Percentiles rank a stretch among this genome's conserved stretches.
Conservation (phyloP, 2,797 vertebrate species). For the Semotilus atromaculatus region DNA sequence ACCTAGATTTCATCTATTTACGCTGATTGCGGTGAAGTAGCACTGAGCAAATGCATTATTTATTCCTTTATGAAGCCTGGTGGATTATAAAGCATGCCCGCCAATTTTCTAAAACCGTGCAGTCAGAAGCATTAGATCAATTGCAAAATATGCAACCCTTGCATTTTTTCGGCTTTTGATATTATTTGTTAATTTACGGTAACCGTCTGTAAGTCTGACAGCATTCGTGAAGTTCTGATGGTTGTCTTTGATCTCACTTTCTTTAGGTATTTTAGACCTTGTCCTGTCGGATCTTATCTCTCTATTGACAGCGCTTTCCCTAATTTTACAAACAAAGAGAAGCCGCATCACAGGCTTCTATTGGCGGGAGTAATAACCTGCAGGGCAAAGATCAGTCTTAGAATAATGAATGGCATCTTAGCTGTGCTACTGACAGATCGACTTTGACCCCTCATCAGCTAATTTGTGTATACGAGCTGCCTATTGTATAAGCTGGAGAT, state of each 20-base stretch:
- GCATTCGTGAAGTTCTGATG: slow-evolving; percentile 24
- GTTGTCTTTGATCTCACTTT: slow-evolving; percentile 29
- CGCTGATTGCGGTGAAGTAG: slow-evolving; percentile 15
- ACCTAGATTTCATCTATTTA: slow-evolving; percentile 30
- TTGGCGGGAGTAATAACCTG: slow-evolving; percentile 36
- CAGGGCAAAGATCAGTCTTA: slow-evolving; percentile 24
- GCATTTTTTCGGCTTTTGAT: not conserved
- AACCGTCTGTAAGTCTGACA: not conserved
- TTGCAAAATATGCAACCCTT: slow-evolving; percentile 47
- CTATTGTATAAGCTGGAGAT: not conserved
- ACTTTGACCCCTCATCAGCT: not conserved
- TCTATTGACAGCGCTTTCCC: not conserved
- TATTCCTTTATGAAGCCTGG: slow-evolving; percentile 52
- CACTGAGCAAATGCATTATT: slow-evolving; percentile 58
- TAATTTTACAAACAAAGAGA: slow-evolving; percentile 2
- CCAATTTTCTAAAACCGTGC: slow-evolving; percentile 52
- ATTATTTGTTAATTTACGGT: slow-evolving; percentile 20
- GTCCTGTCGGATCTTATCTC: slow-evolving; percentile 13
- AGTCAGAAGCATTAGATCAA: slow-evolving; percentile 53
- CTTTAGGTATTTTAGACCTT: not conserved
- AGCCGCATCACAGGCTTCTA: slow-evolving; percentile 13
- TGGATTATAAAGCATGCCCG: slow-evolving; percentile 58
- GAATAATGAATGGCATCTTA: slow-evolving; percentile 14
- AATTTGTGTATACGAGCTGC: slow-evolving; percentile 16
- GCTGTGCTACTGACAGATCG: slow-evolving; percentile 23